Conservation (phyloP, 2,888 invertebrate species). For the Rotaria macrura region DNA sequence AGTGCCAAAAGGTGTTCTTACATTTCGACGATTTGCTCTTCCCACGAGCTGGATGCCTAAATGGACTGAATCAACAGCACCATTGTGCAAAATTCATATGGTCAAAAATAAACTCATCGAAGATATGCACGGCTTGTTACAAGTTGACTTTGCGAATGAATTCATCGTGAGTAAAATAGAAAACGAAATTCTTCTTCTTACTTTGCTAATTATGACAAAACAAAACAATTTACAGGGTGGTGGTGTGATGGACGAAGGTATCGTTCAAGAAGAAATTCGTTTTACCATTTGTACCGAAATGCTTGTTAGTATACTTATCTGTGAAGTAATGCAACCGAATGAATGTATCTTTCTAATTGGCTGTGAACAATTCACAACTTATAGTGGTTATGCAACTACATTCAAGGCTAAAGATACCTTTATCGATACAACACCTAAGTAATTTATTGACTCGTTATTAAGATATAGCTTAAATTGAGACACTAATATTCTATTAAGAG, state of each 20-base stretch:
- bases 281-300: slow-evolving; percentile 82
- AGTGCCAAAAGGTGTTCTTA: slow-evolving; percentile 66
- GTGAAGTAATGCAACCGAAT: slow-evolving; percentile 63
- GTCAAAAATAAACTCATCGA: slow-evolving; percentile 70
- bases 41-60: slow-evolving; percentile 51
- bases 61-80: slow-evolving; percentile 57
- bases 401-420: not conserved
- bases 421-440: slow-evolving; percentile 26
- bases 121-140: slow-evolving; percentile 67
- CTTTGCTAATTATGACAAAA: no score
- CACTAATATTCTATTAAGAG: slow-evolving; percentile 42
- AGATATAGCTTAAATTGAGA: no score
- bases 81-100: slow-evolving; percentile 61
- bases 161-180: no score
- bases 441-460: not conserved
- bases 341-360: slow-evolving; percentile 66
- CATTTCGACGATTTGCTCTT: slow-evolving; percentile 64
- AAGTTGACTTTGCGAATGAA: slow-evolving; percentile 77
- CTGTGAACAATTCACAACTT: slow-evolving; percentile 57
- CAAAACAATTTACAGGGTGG: slow-evolving; percentile 57
- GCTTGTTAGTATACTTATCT: slow-evolving; percentile 68
- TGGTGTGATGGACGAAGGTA: slow-evolving; percentile 70
- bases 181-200: no score
- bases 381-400: slow-evolving; percentile 20
- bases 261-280: slow-evolving; percentile 86